These are phyloP conservation scores for Notarius quadriscutis DNA, from an alignment of 2,113 vertebrate genomes.

Conservation along the genomic window DNA sequence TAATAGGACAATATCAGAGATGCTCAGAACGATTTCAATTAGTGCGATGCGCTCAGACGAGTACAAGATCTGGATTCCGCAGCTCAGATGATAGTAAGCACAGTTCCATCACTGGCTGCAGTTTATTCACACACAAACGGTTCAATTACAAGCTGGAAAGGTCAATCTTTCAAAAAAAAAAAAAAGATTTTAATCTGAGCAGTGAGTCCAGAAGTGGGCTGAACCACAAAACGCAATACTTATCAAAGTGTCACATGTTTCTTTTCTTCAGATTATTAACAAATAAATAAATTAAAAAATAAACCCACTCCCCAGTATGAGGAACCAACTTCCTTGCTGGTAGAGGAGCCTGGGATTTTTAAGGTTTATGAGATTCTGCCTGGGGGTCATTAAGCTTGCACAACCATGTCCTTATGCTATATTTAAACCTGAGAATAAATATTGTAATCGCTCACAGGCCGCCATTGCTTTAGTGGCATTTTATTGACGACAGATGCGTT, in stretches of 20 bases:
- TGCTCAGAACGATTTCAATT: neutral
- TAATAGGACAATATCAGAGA: constrained; percentile 8
- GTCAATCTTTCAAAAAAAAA: neutral
- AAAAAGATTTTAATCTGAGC: neutral
- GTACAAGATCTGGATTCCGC: neutral
- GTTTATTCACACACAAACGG: neutral
- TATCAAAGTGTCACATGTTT: neutral
- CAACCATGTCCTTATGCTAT: constrained; percentile 27
- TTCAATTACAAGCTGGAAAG: neutral
- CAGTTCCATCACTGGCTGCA: neutral
- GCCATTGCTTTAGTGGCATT: neutral
- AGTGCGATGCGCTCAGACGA: neutral
- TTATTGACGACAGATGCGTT: constrained; percentile 39
- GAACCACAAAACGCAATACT: neutral
- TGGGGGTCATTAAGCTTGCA: constrained; percentile 32
- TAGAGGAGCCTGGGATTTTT: neutral
- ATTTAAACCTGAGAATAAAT: constrained; percentile 40
- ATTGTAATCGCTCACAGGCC: constrained; percentile 18
- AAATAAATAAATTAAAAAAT: neutral
- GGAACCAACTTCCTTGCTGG: neutral
- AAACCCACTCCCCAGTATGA: neutral
- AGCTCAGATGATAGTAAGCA: neutral
- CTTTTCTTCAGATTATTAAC: neutral
- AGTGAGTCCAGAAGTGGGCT: neutral
- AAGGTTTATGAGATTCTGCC: constrained; percentile 19